Evolutionary conservation across 1,140 invertebrate genomes (phyloP), one percentile per base, ranked within the genome.

Genomic region (Potamilus streckersoni): DNA sequence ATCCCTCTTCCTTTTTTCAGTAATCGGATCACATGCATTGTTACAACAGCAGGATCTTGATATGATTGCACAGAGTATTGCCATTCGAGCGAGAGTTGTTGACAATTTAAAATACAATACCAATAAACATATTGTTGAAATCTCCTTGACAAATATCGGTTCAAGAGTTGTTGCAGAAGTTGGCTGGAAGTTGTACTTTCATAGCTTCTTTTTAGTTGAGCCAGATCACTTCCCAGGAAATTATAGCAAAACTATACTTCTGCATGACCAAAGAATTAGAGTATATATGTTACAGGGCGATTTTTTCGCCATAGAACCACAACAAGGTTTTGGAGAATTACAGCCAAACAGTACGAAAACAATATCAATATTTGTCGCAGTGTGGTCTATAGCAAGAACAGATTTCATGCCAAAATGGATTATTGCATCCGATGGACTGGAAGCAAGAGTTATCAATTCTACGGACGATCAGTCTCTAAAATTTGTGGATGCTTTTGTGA

Each of bases 351-450:
- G 64, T 38, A 31, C 13, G 27, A 70, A 69, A 38, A 38, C 31
- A 55, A 71, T 71, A 56, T 55, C 71, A 19, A 71, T 76, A 31
- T 16, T 17, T 27, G 69, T 38, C n/a, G 58, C 55, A 11, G 57
- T 23, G 27, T 72, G 70, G 75, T 67, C 70, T 6, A 31, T 72
- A 8, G 31, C 63, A 1, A 58, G 65, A 31, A 77, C 75, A 4
- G 75, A 77, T 58, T 77, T 72, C 38, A 73, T 73, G 75, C 75
- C 75, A 2, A 19, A 61, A 20, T 77, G 75, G 75, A 72, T 68
- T 58, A 16, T 77, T 6, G 27, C 64, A n/a, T 67, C 75, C 4
- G 31, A 17, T 17, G 64, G 27, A 66, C 38, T 71, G 20, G 49
- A 68, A 73, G 65, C 69, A 23, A 61, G 70, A 56, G 60, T 77